Evolutionary conservation across 2,888 invertebrate species (phyloP), one percentile per base, ranked within the genome.

Genomic region (Agriopis marginaria): DNA sequence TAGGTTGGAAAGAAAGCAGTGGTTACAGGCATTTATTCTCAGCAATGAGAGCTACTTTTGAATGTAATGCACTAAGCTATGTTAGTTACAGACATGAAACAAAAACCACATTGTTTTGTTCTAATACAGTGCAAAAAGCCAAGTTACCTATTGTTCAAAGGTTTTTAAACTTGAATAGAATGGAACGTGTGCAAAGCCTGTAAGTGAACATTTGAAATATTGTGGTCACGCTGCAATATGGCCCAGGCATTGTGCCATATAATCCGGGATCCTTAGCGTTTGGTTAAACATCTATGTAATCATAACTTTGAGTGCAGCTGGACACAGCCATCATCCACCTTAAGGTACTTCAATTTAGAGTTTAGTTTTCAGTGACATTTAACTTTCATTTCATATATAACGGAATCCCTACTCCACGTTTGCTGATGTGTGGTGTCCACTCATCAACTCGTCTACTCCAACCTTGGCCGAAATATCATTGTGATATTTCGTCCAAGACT

Each of bases 191-290:
- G 32, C 40, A 40, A 56, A 10, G n/a, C 14, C n/a, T 63, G 10
- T 49, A 12, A 44, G 23, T 61, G 51, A 72, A n/a, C 17, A n/a
- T 65, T 65, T 61, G 17, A 23, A 14, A 12, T 8, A 64, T 69
- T 66, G 47, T 63, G 44, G 45, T 63, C 65, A 68, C 65, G 65
- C 40, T 51, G 47, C 59, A 68, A 65, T 50, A 49, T 68, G 63
- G 63, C 68, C 63, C 58, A 64, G 17, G 45, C 56, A 51, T 67
- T 63, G 58, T 59, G 64, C n/a, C 40, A 63, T 42, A 40, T 59
- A 32, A n/a, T n/a, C 51, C 62, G 40, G 56, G 55, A 50, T 60
- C 32, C 63, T 44, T 47, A 17, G 6, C 45, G 39, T n/a, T 12
- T 11, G 32, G 11, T 11, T 17, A 2, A 14, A 5, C n/a, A 12